Evolutionary conservation across 2,113 vertebrate genomes (phyloP).

Genomic region (Anthoscopus minutus): DNA sequence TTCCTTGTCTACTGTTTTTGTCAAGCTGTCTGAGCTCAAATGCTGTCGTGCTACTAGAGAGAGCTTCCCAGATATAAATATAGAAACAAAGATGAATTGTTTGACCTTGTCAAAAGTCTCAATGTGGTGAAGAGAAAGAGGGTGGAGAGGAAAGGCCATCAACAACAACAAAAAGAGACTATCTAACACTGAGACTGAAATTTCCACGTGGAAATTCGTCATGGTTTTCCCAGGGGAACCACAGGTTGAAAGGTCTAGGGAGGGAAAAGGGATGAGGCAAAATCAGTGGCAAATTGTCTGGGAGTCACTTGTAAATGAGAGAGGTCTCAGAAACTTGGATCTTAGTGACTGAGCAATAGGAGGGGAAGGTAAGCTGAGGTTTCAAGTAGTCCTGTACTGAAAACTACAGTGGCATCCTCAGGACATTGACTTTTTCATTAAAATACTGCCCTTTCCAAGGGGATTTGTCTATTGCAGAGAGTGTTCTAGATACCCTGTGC

Average conservation of each 20-base stretch:
- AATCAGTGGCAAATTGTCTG: not conserved
- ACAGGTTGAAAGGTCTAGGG: not conserved
- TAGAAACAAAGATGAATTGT: constrained; percentile 15
- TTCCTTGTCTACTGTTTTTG: not conserved
- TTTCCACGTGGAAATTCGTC: constrained; percentile 30
- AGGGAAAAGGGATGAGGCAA: constrained; percentile 19
- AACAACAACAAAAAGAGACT: not conserved
- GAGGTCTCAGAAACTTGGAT: not conserved
- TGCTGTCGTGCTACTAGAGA: not conserved
- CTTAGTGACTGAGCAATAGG: not conserved
- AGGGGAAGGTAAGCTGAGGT: not conserved
- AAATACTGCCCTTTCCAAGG: not conserved
- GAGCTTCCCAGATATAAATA: constrained; percentile 2
- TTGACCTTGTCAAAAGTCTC: constrained; percentile 34
- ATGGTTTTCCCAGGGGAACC: not conserved
- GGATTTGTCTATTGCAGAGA: not conserved
- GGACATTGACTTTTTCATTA: not conserved
- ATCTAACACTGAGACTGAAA: not conserved
- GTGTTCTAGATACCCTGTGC: not conserved
- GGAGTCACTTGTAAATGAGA: not conserved
- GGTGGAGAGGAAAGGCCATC: constrained; percentile 16
- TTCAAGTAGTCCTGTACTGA: not conserved
- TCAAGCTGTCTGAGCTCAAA: not conserved
- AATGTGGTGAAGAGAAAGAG: not conserved
- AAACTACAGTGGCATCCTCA: not conserved